Base-by-base conservation (phyloP, 2,113 vertebrate genomes). In the Erythrocebus patas region DNA sequence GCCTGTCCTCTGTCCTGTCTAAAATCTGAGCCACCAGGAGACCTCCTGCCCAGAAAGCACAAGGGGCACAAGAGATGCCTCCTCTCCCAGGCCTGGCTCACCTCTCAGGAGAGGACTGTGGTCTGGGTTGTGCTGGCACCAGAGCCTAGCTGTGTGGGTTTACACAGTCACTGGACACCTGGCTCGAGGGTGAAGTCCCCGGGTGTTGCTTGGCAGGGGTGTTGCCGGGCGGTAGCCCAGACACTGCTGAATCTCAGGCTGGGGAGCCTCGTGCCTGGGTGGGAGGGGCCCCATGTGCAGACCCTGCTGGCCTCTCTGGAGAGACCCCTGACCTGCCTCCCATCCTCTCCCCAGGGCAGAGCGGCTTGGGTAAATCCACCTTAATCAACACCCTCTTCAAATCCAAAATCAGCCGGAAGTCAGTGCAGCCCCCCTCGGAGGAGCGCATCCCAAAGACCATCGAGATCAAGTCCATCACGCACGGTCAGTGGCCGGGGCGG, bases 331-430 rank as follows among this genome's bases (percentile, higher is more conserved):
- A 82, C 27, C 4, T 0, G 8, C 70, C 17, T 59, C 52, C 89
- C 48, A 0, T 92, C 80, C 87, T 95, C 30, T 96, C 92, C 98
- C 64, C 98, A 99, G 99, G 99, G 97, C 99, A 99, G 99, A 99
- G 99, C 0, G 99, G 99, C 93, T 98, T 99, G 94, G 99, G 99
- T n/a, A 99, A 99, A 98, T 99, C 99, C 75, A 99, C 99, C 6
- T 98, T 99, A 98, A 99, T 99, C 99, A 99, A 99, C 98, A 99
- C 99, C 1, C 99, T 99, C 98, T 99, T 99, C 98, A 99, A 99
- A 97, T 99, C 99, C 97, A 99, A 99, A 97, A 99, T 99, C 98
- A 99, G 99, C 98, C 99, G 99, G 73, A 99, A 99, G 97, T 99
- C 99, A 1, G 99, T 99, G 89, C 99, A 99, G 98, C 99, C 99